Evolutionary conservation across 1,140 invertebrate genomes (phyloP).

Genomic region (Oscheius sp.): DNA sequence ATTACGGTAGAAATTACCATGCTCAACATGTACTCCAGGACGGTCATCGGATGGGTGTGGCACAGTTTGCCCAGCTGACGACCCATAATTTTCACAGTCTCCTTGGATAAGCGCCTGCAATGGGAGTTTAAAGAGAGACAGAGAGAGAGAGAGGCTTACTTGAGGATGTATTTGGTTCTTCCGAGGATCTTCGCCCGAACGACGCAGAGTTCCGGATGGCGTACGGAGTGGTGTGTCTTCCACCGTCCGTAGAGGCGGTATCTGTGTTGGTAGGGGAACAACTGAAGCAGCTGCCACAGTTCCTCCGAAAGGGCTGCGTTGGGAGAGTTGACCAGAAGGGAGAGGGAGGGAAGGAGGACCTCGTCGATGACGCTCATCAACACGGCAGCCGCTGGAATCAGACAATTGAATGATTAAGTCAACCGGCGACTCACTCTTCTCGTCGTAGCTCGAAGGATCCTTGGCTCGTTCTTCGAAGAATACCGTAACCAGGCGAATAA

Average conservation of each 20-base stretch:
- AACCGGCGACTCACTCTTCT: conserved; percentile 9
- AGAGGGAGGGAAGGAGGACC: conserved; percentile 81
- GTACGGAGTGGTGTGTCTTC: conserved; percentile 82
- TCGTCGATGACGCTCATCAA: conserved; percentile 82
- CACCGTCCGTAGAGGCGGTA: conserved; percentile 84
- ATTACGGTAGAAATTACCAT: conserved; percentile 54
- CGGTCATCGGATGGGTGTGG: conserved; percentile 86
- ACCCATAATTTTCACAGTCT: conserved; percentile 94
- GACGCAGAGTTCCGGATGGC: conserved; percentile 78
- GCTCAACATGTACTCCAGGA: conserved; percentile 87
- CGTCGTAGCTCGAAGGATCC: neutral
- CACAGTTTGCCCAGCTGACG: conserved; percentile 91
- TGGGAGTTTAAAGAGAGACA: conserved; percentile 22
- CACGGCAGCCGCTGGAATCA: conserved; percentile 43
- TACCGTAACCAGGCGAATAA: conserved; percentile 75
- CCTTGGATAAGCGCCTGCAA: conserved; percentile 81
- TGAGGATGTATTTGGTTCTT: conserved; percentile 92
- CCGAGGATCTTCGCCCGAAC: conserved; percentile 81
- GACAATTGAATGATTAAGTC: neutral
- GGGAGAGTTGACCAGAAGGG: conserved; percentile 75
- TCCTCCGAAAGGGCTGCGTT: conserved; percentile 94
- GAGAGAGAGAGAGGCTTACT: conserved; percentile 64
- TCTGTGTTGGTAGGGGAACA: conserved; percentile 85
- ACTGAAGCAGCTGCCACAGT: conserved; percentile 84
- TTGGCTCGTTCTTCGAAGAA: conserved; percentile 66